These are phyloP conservation scores for Temnothorax rugatulus DNA, from an alignment of 2,888 invertebrate species.

Conservation along the genomic window DNA sequence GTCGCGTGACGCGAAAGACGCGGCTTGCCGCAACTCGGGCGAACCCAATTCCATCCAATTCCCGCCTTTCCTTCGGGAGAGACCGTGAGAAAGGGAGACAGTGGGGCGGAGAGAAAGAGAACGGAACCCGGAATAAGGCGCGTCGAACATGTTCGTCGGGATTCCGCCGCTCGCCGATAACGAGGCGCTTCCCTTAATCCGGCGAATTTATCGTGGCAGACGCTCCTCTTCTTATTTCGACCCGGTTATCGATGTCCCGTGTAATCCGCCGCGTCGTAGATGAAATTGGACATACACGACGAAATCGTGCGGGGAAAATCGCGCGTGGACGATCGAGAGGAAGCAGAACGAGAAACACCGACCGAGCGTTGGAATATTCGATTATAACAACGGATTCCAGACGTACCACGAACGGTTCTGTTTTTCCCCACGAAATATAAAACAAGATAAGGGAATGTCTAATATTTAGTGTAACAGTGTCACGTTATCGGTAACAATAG, in stretches of 20 bases:
- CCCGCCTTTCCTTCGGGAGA: conserved; percentile 7
- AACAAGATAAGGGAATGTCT: background rate
- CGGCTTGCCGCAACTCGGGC: conserved; percentile 34
- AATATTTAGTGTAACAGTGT: background rate
- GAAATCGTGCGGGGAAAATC: conserved; percentile 41
- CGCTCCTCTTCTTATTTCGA: conserved; percentile 48
- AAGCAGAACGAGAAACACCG: background rate
- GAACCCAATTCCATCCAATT: conserved; percentile 54
- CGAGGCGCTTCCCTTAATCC: conserved; percentile 51
- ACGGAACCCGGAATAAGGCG: conserved; percentile 26
- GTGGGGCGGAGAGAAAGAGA: background rate
- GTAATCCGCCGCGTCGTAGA: conserved; percentile 48
- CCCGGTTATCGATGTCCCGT: conserved; percentile 44
- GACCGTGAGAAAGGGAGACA: background rate
- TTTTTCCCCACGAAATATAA: background rate
- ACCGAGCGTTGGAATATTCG: background rate
- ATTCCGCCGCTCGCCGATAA: conserved; percentile 49
- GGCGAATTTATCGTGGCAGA: conserved; percentile 49
- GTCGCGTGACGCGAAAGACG: conserved; percentile 11
- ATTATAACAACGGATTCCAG: background rate
- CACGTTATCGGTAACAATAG: background rate
- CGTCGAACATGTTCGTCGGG: conserved; percentile 49
- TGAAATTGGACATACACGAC: conserved; percentile 51
- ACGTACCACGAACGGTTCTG: background rate
- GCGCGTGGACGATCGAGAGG: background rate